phyloP scores from a whole-genome alignment of 2,797 vertebrate genomes.

The Poecile montanus region DNA sequence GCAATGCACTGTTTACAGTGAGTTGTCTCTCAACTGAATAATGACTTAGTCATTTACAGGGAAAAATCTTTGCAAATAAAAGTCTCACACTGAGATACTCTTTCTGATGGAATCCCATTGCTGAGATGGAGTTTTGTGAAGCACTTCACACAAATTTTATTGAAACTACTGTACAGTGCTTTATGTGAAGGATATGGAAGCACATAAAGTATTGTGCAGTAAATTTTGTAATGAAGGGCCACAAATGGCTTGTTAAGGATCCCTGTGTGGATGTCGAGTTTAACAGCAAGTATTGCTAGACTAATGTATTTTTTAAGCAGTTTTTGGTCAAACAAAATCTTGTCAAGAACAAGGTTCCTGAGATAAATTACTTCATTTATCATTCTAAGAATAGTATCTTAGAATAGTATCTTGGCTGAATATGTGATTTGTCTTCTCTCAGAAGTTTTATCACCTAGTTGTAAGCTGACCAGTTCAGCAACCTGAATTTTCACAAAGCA shows the following conservation, averaged over 20 bases:
- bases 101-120: conserved; percentile 33
- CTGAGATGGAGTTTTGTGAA: conserved; percentile 41
- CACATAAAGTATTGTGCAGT: conserved; percentile 61
- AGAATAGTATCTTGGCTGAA: neutral
- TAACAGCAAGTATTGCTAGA: conserved; percentile 52
- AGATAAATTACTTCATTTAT: conserved; percentile 29
- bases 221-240: conserved; percentile 67
- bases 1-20: conserved; percentile 54
- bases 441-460: neutral
- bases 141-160: conserved; percentile 63
- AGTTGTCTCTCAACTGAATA: conserved; percentile 40
- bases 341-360: conserved; percentile 40
- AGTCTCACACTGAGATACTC: conserved; percentile 33
- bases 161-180: conserved; percentile 56
- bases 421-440: conserved; percentile 19
- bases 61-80: conserved; percentile 55
- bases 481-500: neutral
- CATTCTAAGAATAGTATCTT: conserved; percentile 17
- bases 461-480: conserved; percentile 7
- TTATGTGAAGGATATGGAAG: conserved; percentile 64
- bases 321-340: conserved; percentile 64
- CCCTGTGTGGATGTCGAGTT: conserved; percentile 28
- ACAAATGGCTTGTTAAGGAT: conserved; percentile 66
- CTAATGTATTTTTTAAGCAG: conserved; percentile 49
- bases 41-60: conserved; percentile 54